Percentiles rank a stretch among this genome's conserved stretches.
Conservation (phyloP, 2,888 invertebrate genomes). For the Rhamphomyia laevipes region DNA sequence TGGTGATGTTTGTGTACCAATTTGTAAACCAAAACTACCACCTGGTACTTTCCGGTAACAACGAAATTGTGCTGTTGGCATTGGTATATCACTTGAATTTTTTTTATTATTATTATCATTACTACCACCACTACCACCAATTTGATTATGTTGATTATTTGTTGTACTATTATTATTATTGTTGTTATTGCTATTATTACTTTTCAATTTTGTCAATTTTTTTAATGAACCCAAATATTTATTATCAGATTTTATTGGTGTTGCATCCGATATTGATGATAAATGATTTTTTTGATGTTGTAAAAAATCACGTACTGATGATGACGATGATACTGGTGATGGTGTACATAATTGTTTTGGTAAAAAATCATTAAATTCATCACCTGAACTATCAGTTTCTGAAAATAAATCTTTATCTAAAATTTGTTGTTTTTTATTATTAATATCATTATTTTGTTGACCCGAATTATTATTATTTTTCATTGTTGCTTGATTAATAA, state of each 20-base stretch:
- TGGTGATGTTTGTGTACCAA: slow-evolving; percentile 23
- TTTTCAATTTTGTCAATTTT: slow-evolving; percentile 44
- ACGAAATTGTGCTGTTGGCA: slow-evolving; percentile 67
- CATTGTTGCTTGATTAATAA: slow-evolving; percentile 48
- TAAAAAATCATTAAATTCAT: slow-evolving; percentile 22
- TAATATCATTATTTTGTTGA: slow-evolving; percentile 16
- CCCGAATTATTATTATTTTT: slow-evolving; percentile 18
- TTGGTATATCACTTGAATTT: slow-evolving; percentile 46
- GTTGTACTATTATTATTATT: not conserved
- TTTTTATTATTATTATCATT: slow-evolving; percentile 26
- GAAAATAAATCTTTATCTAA: slow-evolving; percentile 38
- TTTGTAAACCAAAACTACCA: slow-evolving; percentile 38
- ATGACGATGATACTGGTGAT: slow-evolving; percentile 22
- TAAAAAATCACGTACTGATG: slow-evolving; percentile 11
- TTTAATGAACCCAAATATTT: slow-evolving; percentile 56
- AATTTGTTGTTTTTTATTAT: slow-evolving; percentile 12
- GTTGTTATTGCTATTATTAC: not conserved
- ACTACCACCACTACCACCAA: too few species aligned
- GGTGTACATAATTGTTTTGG: slow-evolving; percentile 28
- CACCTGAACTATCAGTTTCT: slow-evolving; percentile 50
- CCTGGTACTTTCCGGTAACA: slow-evolving; percentile 57
- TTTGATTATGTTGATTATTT: slow-evolving; percentile 27
- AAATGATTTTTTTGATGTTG: not conserved
- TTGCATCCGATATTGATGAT: slow-evolving; percentile 6
- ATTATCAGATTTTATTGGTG: slow-evolving; percentile 25